Evolutionary conservation across 2,797 vertebrate species (phyloP), one percentile per base, ranked within the genome.

Genomic region (Ceyx erithaca): DNA sequence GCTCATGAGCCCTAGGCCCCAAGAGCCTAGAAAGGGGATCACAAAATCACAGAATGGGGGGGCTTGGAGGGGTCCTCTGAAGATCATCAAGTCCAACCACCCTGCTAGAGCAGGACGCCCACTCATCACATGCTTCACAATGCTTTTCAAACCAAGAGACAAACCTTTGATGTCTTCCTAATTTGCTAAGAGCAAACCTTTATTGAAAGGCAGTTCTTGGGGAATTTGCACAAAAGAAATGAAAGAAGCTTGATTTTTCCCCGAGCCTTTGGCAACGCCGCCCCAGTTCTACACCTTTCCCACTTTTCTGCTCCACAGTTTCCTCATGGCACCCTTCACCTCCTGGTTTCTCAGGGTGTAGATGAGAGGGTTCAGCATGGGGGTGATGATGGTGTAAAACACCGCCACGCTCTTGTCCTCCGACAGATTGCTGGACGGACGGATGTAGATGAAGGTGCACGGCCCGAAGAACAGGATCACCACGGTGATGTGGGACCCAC

Each of bases 251-350:
- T n/a, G 12, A 22, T 75, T 85, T 75, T 76, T 41, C 67, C 59
- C 49, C 0, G 0, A 12, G 12, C 22, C 40, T 70, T 67, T 48
- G 41, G 19, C 21, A 61, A 35, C 2, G 4, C 7, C 16, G 12
- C 17, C 5, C 1, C 33, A 26, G 33, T 52, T 68, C 70, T 72
- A 79, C 9, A 14, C 33, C 16, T 71, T 70, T 31, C 31, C 37
- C 13, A 72, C 14, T 48, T 83, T 93, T 33, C 80, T 93, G 9
- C 35, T 18, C 96, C 96, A 97, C 6, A 95, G 43, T 70, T 91
- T 97, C 62, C 73, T 97, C 87, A 97, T 67, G 31, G 92, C 75
- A 49, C 35, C 95, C 52, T 97, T 98, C n/a, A 97, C 92, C 75
- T 97, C 95, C 33, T 84, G 11, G 4, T 97, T 97, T 30, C 80